Evolutionary conservation across 1,140 invertebrate species (phyloP), one percentile per base, ranked within the genome.

Genomic region (Conus betulinus): DNA sequence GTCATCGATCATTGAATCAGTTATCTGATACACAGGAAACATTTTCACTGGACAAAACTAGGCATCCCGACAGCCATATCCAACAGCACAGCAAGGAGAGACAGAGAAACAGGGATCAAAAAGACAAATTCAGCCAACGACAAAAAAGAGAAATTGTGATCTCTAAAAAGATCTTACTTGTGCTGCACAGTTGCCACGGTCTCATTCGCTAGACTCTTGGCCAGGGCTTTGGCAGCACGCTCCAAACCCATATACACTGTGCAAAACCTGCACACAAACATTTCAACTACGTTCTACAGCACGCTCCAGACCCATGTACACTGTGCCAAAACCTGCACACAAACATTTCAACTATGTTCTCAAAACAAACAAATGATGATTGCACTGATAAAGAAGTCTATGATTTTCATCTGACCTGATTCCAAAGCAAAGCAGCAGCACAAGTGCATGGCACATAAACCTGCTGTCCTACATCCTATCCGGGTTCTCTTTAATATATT

Each of bases 191-290:
- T 96, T 90, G 96, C 96, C 3, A 97, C 97, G 6, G 97, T 97
- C 93, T 97, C 97, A 88, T 97, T 94, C 39, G 97, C 96, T 15
- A 97, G 91, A 93, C 96, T 97, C 79, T 91, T 95, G 11, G 96
- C 97, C n/a, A 97, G 93, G 71, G 97, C 96, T 84, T 95, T 95
- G 11, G 97, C 97, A 17, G 97, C 97, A 87, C 95, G 94, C 91
- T 97, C 97, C n/a, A 97, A 90, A 84, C 97, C 96, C 91, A 96
- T 94, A 90, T 97, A 97, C 11, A 97, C 95, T 15, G 97, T 97
- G 10, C 95, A 92, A 97, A 97, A 7, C 97, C 95, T 95, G 89
- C 25, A 89, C 90, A 78, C 88, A 88, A 10, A 74, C 25, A 85
- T 55, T 20, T 52, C 25, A 79, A 79, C 10, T 23, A 23, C 51